These are phyloP conservation scores for Lepidothrix coronata DNA, from an alignment of 2,113 vertebrate genomes.

Conservation along the genomic window DNA sequence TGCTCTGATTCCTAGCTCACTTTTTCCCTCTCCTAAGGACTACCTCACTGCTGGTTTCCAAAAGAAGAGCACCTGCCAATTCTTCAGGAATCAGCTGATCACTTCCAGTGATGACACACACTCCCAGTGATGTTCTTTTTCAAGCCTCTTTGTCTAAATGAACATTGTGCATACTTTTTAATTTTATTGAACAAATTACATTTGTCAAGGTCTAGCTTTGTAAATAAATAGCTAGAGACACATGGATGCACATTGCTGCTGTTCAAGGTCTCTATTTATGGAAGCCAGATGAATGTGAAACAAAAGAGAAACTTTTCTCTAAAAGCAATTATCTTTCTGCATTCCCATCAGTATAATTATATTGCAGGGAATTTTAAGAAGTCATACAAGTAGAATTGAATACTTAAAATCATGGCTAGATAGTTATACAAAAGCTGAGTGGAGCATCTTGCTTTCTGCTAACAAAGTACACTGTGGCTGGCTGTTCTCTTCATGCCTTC, in stretches of 20 bases:
- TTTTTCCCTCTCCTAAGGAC: slow-evolving; percentile 49
- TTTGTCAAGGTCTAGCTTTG: slow-evolving; percentile 84
- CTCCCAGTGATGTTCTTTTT: slow-evolving; percentile 70
- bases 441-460: slow-evolving; percentile 38
- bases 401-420: slow-evolving; percentile 77
- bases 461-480: neutral
- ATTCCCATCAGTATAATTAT: slow-evolving; percentile 84
- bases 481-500: neutral
- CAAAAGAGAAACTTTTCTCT: slow-evolving; percentile 83
- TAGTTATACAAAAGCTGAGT: slow-evolving; percentile 73
- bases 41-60: slow-evolving; percentile 77
- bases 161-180: slow-evolving; percentile 81
- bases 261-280: slow-evolving; percentile 83
- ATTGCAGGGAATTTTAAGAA: slow-evolving; percentile 82
- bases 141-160: slow-evolving; percentile 78
- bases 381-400: slow-evolving; percentile 78
- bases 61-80: slow-evolving; percentile 81
- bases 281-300: slow-evolving; percentile 82
- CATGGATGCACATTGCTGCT: slow-evolving; percentile 78
- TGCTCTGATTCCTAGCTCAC: slow-evolving; percentile 71
- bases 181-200: slow-evolving; percentile 84
- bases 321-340: slow-evolving; percentile 84
- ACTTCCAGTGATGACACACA: slow-evolving; percentile 69
- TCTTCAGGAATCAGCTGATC: slow-evolving; percentile 80
- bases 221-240: slow-evolving; percentile 86